Evolutionary conservation across 2,888 invertebrate genomes (phyloP), one percentile per base, ranked within the genome.

Genomic region (Congeria kusceri): DNA sequence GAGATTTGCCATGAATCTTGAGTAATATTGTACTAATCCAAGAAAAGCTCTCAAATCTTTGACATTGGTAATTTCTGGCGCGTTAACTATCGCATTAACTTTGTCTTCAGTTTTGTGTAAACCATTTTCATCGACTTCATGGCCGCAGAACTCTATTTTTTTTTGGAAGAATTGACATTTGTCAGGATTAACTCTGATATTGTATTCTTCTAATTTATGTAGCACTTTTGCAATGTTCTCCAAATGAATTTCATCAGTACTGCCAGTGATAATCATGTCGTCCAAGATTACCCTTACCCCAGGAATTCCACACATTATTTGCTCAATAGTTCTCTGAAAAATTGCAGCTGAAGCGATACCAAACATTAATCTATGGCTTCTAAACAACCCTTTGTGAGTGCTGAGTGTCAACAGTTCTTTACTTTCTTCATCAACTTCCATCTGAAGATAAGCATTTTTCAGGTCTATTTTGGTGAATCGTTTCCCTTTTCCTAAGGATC

Each of bases 101-200:
- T 66, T 71, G 18, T 62, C 56, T 9, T 71, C 46, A 11, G 62
- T 53, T 15, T 65, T 53, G 13, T 59, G 65, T 11, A 77, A 47
- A 27, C 77, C 66, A 39, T 71, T 23, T 20, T 61, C 20, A 49
- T 59, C 61, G 18, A 77, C 39, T 44, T 65, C 61, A 56, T 66
- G 62, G n/a, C 65, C 77, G 46, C 58, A 65, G 46, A 61, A 77
- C 7, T 44, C 46, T 23, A 76, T 46, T 57, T 65, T 58, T n/a
- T 69, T 39, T 39, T 63, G 23, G 66, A 77, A 47, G 49, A 59
- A 77, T 5, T 32, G 15, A 44, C 77, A 77, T 70, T 77, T 65
- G 7, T 65, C 56, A 2, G 32, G 56, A 77, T 76, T 77, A n/a
- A 69, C 59, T 25, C 27, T 58, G 15, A 71, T 13, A 0, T 62